Conservation (phyloP, 2,888 invertebrate species). For the Agrochola macilenta region DNA sequence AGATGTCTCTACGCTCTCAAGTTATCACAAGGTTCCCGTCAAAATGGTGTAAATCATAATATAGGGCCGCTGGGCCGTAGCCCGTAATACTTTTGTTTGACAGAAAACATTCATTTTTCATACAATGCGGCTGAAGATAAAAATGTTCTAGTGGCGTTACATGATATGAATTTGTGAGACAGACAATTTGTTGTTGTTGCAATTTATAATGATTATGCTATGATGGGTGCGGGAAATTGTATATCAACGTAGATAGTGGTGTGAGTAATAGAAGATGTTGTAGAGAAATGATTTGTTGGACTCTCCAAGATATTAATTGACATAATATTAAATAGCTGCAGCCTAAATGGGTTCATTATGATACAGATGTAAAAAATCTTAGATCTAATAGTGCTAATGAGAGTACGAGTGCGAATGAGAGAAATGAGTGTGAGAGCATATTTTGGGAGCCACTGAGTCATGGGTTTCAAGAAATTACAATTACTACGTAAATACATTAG, state of each 20-base stretch:
- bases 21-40: slow-evolving; percentile 54
- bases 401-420: background rate
- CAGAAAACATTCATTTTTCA: slow-evolving; percentile 76
- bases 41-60: slow-evolving; percentile 65
- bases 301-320: background rate
- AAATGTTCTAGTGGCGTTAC: slow-evolving; percentile 64
- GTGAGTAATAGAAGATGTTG: slow-evolving; percentile 10
- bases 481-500: background rate
- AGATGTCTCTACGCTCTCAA: slow-evolving; percentile 53
- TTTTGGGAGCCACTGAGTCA: background rate
- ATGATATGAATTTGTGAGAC: slow-evolving; percentile 66
- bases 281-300: background rate
- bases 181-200: slow-evolving; percentile 54
- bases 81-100: slow-evolving; percentile 78
- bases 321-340: slow-evolving; percentile 11
- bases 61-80: slow-evolving; percentile 44
- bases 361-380: background rate
- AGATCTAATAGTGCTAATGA: slow-evolving; percentile 9
- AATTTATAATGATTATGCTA: slow-evolving; percentile 59
- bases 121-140: slow-evolving; percentile 69
- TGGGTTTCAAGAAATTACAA: background rate
- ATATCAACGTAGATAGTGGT: slow-evolving; percentile 1
- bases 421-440: slow-evolving; percentile 15
- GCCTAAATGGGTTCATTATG: background rate
- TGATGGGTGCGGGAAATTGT: slow-evolving; percentile 25